Evolutionary conservation across 1,140 invertebrate species (phyloP).

Genomic region (Cheumatopsyche charites): DNA sequence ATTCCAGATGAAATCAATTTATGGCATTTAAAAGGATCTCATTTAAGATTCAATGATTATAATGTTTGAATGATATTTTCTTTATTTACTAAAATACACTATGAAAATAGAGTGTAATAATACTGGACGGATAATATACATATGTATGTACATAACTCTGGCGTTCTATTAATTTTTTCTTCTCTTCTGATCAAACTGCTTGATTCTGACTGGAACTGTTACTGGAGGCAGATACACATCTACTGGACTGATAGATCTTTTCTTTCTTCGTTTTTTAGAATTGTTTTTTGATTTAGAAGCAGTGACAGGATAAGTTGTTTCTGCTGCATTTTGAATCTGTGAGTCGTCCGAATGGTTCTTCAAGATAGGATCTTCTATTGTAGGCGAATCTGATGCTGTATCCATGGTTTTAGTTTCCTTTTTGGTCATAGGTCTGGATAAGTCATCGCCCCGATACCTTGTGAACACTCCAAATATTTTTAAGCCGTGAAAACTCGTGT

Average conservation of each 20-base stretch:
- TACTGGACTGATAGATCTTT: constrained; percentile 44
- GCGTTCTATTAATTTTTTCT: constrained; percentile 19
- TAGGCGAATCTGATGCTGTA: not conserved
- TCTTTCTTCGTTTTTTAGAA: constrained; percentile 11
- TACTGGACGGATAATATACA: not conserved
- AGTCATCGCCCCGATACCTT: constrained; percentile 38
- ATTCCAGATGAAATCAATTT: not conserved
- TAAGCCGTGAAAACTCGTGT: constrained; percentile 45
- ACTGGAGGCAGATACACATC: constrained; percentile 57
- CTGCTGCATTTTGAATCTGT: not conserved
- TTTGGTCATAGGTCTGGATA: not conserved
- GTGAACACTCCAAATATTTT: constrained; percentile 49
- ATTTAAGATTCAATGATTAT: constrained; percentile 2
- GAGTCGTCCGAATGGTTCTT: not conserved
- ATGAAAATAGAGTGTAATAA: too few relatives aligned
- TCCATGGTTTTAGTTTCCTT: constrained; percentile 23
- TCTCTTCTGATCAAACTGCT: constrained; percentile 52
- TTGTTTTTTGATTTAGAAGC: not conserved
- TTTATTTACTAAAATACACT: too few relatives aligned
- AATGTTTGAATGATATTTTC: not conserved
- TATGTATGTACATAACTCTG: too few relatives aligned
- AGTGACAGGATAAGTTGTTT: not conserved
- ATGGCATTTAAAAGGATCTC: not conserved
- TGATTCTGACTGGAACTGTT: constrained; percentile 58
- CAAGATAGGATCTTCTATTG: not conserved